Evolutionary conservation across 1,140 invertebrate genomes (phyloP), one percentile per base, ranked within the genome.

Genomic region (Drosophila ironensis): DNA sequence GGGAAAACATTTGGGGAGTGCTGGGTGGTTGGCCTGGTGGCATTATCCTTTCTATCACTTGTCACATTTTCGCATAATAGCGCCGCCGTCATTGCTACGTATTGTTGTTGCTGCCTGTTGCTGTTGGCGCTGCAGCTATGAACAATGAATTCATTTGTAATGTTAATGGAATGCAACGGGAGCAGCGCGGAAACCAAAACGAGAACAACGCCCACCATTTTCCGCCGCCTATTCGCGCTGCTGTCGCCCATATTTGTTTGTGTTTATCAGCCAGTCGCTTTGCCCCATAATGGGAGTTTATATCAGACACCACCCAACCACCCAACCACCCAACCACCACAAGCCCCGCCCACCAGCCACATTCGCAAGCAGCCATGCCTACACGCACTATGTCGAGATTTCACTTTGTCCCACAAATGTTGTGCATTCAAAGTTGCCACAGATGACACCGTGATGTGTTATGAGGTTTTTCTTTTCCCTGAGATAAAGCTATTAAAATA

Each of bases 101-200:
- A n/a, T 20, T 47, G 38, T 59, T 70, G 51, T 20, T 41, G 35
- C 33, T 68, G 64, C 30, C 50, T 52, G 45, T 47, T 69, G 42
- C 17, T 30, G 61, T 60, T 67, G 57, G 28, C 41, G 41, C 35
- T 54, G 59, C 59, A 57, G 57, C 45, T 67, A 72, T 56, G 50
- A 84, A 82, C 78, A 82, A 82, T 82, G 78, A 82, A 82, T 82
- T 84, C 78, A 82, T 84, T 82, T 82, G 78, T 82, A 84, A 82
- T 80, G 75, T 84, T 82, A 82, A 82, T 82, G 78, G 78, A 77
- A 84, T 82, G 78, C 78, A 73, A 41, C 69, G 63, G 53, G 57
- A 73, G 28, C 50, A 46, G 57, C 41, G 60, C 16, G 59, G 59
- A 47, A 61, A 27, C 24, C 56, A 42, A 50, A 53, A 53, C 47